These are phyloP conservation scores for Leptopilina drosophilae DNA, from an alignment of 2,888 invertebrate species.

Conservation along the genomic window DNA sequence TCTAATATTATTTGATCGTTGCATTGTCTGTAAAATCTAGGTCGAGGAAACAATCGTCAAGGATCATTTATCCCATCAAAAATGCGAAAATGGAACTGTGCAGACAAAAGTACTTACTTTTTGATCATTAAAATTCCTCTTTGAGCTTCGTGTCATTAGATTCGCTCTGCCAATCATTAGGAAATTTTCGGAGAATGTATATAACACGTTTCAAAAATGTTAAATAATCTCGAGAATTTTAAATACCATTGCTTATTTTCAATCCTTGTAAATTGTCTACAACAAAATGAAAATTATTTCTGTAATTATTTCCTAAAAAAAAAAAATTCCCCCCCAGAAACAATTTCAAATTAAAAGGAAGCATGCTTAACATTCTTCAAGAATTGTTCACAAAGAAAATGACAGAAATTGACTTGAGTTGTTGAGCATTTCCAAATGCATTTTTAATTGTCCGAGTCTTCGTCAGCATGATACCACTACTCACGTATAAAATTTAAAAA, in stretches of 20 bases:
- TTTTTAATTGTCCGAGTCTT: slow-evolving; percentile 60
- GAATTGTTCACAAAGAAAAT: background rate
- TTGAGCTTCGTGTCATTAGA: background rate
- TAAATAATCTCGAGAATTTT: background rate
- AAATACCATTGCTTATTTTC: background rate
- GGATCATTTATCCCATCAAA: slow-evolving; percentile 2
- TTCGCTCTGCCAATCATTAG: slow-evolving; percentile 28
- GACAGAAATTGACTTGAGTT: slow-evolving; percentile 40
- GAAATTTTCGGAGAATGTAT: slow-evolving; percentile 6
- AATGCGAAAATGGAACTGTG: slow-evolving; percentile 21
- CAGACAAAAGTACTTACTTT: background rate
- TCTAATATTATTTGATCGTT: background rate
- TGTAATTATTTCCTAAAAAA: too few relatives aligned
- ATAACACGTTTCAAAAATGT: background rate
- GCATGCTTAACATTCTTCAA: too few relatives aligned
- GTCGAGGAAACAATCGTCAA: background rate
- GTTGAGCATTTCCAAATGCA: slow-evolving; percentile 55
- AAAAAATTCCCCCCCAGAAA: too few relatives aligned
- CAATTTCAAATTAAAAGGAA: too few relatives aligned
- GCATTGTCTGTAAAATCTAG: slow-evolving; percentile 15
- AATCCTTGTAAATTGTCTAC: background rate
- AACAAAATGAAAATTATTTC: too few relatives aligned
- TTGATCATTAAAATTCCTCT: slow-evolving; percentile 26
- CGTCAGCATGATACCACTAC: slow-evolving; percentile 40
- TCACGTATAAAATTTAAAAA: slow-evolving; percentile 49